Evolutionary conservation across 35 echinoderm and acorn worm species (phyloP).

Genomic region (Acanthaster planci): DNA sequence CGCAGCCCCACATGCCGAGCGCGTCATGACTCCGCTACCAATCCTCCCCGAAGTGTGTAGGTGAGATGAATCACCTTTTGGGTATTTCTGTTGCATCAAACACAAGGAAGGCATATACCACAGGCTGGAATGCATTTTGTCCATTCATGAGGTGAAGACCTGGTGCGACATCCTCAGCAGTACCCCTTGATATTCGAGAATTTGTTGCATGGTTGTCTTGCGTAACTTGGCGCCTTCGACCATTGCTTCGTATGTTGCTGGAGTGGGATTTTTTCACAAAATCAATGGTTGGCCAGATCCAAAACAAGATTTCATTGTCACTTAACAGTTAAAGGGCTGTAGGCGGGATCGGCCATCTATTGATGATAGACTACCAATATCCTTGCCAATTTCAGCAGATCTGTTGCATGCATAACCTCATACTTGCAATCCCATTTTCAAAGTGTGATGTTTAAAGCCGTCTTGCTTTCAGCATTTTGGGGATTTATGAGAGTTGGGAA

Average conservation of each 20-base stretch:
- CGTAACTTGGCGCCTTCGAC: neutral
- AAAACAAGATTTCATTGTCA: constrained; percentile 26
- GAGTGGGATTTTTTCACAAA: constrained; percentile 24
- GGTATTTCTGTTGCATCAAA: neutral
- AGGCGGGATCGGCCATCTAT: neutral
- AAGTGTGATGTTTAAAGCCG: neutral
- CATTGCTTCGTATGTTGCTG: constrained; percentile 36
- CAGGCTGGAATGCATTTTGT: constrained; percentile 6
- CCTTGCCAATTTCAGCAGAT: neutral
- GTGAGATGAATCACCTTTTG: neutral
- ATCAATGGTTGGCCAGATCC: constrained; percentile 10
- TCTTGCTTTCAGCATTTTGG: constrained; percentile 9
- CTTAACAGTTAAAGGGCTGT: neutral
- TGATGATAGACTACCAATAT: constrained; percentile 12
- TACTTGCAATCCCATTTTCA: constrained; percentile 17
- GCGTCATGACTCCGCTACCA: constrained; percentile 12
- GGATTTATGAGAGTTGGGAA: constrained; percentile 28
- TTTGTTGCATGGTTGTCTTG: neutral
- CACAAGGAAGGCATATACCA: neutral
- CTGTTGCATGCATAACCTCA: neutral
- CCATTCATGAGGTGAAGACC: neutral
- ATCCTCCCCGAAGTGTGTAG: neutral
- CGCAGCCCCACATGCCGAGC: neutral
- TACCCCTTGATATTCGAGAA: neutral
- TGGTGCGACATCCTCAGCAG: neutral